phyloP scores from a whole-genome alignment of 2,888 invertebrate genomes.

The Willowsia nigromaculata region DNA sequence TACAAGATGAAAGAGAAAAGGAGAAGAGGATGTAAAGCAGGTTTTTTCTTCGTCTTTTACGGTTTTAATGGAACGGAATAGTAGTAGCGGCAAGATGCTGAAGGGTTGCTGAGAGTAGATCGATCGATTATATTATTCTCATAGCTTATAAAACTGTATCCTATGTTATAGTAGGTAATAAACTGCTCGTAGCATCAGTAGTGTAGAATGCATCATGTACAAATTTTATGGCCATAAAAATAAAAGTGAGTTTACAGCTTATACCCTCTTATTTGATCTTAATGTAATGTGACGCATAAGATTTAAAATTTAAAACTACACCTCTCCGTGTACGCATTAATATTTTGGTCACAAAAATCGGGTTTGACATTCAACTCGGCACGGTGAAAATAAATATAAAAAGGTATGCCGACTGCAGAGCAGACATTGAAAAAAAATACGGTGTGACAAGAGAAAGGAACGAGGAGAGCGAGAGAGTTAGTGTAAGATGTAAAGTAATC shows the following conservation, averaged over 20 bases:
- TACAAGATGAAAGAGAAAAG: neutral
- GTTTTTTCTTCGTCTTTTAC: neutral
- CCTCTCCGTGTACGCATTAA: neutral
- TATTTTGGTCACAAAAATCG: slow-evolving; percentile 21
- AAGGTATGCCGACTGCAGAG: neutral
- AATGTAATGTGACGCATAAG: neutral
- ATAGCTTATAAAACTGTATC: neutral
- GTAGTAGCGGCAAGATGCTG: slow-evolving; percentile 24
- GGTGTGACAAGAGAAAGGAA: no score
- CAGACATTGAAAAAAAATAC: neutral
- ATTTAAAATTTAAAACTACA: neutral
- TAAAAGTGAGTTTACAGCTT: neutral
- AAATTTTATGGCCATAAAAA: neutral
- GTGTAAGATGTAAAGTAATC: neutral
- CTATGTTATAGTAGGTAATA: neutral
- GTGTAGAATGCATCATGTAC: neutral
- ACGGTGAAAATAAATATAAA: neutral
- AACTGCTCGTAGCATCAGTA: neutral
- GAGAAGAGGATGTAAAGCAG: neutral
- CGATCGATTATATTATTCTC: slow-evolving; percentile 66
- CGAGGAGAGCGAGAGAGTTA: neutral
- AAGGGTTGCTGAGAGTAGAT: slow-evolving; percentile 45
- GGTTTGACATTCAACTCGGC: slow-evolving; percentile 13
- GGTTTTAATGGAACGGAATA: slow-evolving; percentile 24
- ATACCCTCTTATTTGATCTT: neutral